Conservation (phyloP, 1,140 invertebrate species). For the Pseudomyrmex sp. region DNA sequence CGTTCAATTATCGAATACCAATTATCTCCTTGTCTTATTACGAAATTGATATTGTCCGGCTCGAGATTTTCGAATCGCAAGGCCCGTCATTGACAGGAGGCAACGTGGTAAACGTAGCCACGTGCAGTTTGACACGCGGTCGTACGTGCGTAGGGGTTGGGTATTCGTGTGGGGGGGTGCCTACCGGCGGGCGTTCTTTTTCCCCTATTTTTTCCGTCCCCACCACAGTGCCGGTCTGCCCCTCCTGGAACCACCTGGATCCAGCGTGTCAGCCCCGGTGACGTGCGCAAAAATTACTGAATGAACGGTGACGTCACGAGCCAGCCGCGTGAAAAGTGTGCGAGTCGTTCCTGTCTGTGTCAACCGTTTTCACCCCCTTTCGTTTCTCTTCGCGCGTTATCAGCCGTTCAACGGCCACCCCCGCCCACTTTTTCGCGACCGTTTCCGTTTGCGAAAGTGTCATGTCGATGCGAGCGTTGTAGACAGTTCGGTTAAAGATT, state of each 20-base stretch:
- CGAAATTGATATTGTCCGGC: not conserved
- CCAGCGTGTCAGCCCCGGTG: conserved; percentile 82
- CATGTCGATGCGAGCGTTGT: conserved; percentile 52
- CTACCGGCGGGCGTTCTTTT: conserved; percentile 81
- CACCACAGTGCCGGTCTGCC: conserved; percentile 74
- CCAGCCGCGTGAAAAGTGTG: conserved; percentile 75
- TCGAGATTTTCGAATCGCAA: conserved; percentile 10
- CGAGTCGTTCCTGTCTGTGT: conserved; percentile 69
- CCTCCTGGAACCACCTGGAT: conserved; percentile 77
- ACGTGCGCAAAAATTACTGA: conserved; percentile 85
- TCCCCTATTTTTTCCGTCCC: conserved; percentile 84
- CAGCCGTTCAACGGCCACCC: not conserved
- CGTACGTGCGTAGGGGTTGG: conserved; percentile 80
- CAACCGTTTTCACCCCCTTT: conserved; percentile 62
- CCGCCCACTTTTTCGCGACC: not conserved
- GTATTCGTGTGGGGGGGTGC: conserved; percentile 74
- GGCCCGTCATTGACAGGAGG: conserved; percentile 53
- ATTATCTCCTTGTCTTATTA: not conserved
- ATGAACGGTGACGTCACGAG: conserved; percentile 85
- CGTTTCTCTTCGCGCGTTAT: conserved; percentile 27
- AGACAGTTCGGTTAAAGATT: conserved; percentile 53
- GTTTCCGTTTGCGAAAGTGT: conserved; percentile 1
- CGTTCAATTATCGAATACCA: not conserved
- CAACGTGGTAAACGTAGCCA: conserved; percentile 76
- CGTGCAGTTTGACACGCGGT: conserved; percentile 85